Percentiles rank a stretch among this genome's conserved stretches.
phyloP scores from a whole-genome alignment of 2,113 vertebrate species.

The Antechinus flavipes region DNA sequence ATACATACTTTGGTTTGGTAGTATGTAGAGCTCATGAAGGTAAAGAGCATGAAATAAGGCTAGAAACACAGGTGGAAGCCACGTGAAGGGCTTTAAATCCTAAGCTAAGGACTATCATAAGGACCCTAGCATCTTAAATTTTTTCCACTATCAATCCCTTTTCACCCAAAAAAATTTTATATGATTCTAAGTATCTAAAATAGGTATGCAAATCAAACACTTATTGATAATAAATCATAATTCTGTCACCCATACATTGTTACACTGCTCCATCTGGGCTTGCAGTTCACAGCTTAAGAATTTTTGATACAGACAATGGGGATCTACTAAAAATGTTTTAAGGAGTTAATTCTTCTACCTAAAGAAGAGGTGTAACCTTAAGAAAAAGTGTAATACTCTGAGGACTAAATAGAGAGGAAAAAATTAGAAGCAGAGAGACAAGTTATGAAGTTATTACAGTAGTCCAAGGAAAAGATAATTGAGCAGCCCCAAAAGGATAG shows the following conservation, averaged over 20 bases:
- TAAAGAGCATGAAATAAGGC: neutral
- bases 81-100: neutral
- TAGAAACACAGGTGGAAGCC: neutral
- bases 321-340: neutral
- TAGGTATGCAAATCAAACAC: too few species aligned
- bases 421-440: neutral
- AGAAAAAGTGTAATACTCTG: neutral
- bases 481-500: neutral
- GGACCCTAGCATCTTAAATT: too few species aligned
- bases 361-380: neutral
- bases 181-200: too few species aligned
- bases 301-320: too few species aligned
- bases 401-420: neutral
- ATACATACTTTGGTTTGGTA: neutral
- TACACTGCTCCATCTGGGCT: too few species aligned
- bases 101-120: neutral
- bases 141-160: too few species aligned
- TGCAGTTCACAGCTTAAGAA: too few species aligned
- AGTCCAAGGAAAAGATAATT: neutral
- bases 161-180: too few species aligned
- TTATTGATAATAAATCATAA: too few species aligned
- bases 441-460: neutral
- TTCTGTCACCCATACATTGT: too few species aligned
- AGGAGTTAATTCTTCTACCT: neutral
- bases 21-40: neutral